Percentiles rank a stretch among this genome's conserved stretches.
Evolutionary conservation across 2,797 vertebrate genomes (phyloP).

Genomic region (Enteromius afrohamiltoni): DNA sequence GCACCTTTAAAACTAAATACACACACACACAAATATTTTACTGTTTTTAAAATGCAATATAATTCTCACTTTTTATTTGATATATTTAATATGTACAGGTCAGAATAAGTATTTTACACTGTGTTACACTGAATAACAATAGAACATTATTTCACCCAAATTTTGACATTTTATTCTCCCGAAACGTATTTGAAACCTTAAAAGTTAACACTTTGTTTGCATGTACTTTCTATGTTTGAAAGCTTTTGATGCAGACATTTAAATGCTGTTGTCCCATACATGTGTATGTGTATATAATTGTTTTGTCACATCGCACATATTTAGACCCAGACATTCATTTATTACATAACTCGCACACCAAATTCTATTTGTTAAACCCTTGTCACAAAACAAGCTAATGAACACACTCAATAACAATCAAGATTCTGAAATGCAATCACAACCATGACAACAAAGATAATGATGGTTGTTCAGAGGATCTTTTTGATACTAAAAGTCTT

Average conservation of each 20-base stretch:
- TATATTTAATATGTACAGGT: too few species aligned
- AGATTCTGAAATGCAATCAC: slow-evolving; percentile 30
- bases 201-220: too few species aligned
- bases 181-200: too few species aligned
- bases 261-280: neutral
- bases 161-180: neutral
- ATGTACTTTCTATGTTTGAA: too few species aligned
- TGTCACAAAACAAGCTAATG: slow-evolving; percentile 33
- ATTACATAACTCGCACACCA: neutral
- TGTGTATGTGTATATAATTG: neutral
- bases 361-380: slow-evolving; percentile 20
- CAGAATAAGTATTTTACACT: too few species aligned
- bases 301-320: neutral
- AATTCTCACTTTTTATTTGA: too few species aligned
- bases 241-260: too few species aligned
- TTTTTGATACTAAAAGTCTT: slow-evolving; percentile 22
- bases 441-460: slow-evolving; percentile 32
- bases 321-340: neutral
- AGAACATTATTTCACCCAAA: neutral
- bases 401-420: slow-evolving; percentile 28
- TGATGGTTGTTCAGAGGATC: slow-evolving; percentile 27
- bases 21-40: too few species aligned
- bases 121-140: too few species aligned
- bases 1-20: too few species aligned
- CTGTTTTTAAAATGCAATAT: too few species aligned